These are phyloP conservation scores for Platycnemis pennipes DNA, from an alignment of 2,888 invertebrate species.

Conservation along the genomic window DNA sequence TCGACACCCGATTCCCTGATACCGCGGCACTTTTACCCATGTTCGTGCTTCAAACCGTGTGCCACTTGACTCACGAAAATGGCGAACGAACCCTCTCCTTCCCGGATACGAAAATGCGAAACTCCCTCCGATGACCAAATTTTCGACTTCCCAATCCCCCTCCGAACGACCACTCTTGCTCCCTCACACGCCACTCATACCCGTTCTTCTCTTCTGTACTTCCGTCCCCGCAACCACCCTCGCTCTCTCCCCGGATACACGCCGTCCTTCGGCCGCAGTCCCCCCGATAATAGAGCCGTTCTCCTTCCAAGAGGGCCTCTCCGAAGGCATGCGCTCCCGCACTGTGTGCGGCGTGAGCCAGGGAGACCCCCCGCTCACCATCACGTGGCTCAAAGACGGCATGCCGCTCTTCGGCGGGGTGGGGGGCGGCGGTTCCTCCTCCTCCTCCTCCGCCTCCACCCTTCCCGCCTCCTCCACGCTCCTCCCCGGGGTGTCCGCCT, in stretches of 20 bases:
- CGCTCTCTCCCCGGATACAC: neutral
- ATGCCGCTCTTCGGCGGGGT: constrained; percentile 84
- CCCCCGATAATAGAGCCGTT: constrained; percentile 93
- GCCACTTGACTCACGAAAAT: too few relatives aligned
- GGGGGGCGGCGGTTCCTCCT: constrained; percentile 86
- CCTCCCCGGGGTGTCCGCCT: constrained; percentile 60
- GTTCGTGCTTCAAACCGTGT: too few relatives aligned
- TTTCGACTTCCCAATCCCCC: too few relatives aligned
- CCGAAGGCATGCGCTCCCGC: constrained; percentile 90
- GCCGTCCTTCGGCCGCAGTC: constrained; percentile 82
- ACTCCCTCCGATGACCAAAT: too few relatives aligned
- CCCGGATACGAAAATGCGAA: too few relatives aligned
- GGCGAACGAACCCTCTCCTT: too few relatives aligned
- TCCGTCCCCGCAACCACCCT: neutral
- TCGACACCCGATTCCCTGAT: neutral
- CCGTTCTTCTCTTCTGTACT: neutral
- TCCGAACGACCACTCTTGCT: too few relatives aligned
- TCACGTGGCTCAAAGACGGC: constrained; percentile 92
- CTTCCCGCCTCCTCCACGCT: constrained; percentile 84
- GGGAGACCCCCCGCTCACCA: constrained; percentile 89
- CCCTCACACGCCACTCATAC: neutral
- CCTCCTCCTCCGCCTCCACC: constrained; percentile 88
- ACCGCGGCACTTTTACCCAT: too few relatives aligned
- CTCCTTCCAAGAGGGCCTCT: constrained; percentile 90
- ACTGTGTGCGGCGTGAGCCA: constrained; percentile 90